A percentile compares a stretch with the other conserved stretches of the same genome.
Evolutionary conservation across 1,140 invertebrate genomes (phyloP).

Genomic region (Caenorhabditis elegans): WBcel235 BX284603.4:11427501-11428000

Average conservation of each 20-base stretch:
- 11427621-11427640: conserved; percentile 39
- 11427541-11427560: not conserved
- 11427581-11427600: conserved; percentile 37
- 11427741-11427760: conserved; percentile 47
- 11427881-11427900: conserved; percentile 61
- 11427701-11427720: conserved; percentile 41
- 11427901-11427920: conserved; percentile 58
- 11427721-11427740: conserved; percentile 46
- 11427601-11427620: conserved; percentile 34
- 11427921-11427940: conserved; percentile 59
- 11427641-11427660: conserved; percentile 18
- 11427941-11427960: conserved; percentile 61
- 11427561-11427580: conserved; percentile 30
- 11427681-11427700: conserved; percentile 38
- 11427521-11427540: not conserved
- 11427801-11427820: conserved; percentile 50
- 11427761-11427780: conserved; percentile 51
- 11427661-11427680: conserved; percentile 20
- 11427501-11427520: no score
- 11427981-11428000: conserved; percentile 47
- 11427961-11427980: conserved; percentile 56
- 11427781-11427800: conserved; percentile 46
- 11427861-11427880: conserved; percentile 62
- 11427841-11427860: conserved; percentile 60
- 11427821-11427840: conserved; percentile 59